Percentiles rank a stretch among this genome's conserved stretches.
phyloP scores from a whole-genome alignment of 2,113 vertebrate species.

The Chionis minor region DNA sequence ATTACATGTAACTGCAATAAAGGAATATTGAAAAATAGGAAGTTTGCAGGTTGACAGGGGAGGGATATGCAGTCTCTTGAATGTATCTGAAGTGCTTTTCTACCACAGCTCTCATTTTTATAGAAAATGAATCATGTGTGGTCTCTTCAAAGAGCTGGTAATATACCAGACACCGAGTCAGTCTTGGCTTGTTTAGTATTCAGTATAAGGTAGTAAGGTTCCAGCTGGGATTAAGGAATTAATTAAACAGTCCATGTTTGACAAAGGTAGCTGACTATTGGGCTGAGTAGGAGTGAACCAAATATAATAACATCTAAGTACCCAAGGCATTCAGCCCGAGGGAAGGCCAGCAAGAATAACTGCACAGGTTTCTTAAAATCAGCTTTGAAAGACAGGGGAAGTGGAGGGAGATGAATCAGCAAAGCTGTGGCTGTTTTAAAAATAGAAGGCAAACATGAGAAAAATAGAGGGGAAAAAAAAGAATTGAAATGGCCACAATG shows the following conservation, averaged over 20 bases:
- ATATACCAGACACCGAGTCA: not conserved
- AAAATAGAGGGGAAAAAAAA: not conserved
- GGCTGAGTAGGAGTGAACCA: not conserved
- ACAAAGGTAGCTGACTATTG: not conserved
- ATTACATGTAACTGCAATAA: not conserved
- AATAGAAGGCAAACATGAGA: not conserved
- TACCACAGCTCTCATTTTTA: not conserved
- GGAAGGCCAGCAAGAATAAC: not conserved
- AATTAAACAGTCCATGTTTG: slow-evolving; percentile 23
- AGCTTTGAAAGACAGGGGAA: not conserved
- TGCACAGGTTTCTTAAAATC: not conserved
- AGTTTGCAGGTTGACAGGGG: not conserved
- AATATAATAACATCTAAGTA: not conserved
- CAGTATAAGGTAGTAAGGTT: not conserved
- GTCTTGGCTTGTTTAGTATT: not conserved
- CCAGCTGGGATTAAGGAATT: slow-evolving; percentile 21
- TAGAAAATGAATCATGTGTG: not conserved
- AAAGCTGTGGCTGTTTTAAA: not conserved
- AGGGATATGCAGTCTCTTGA: not conserved
- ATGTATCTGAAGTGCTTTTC: not conserved
- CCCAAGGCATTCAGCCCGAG: not conserved
- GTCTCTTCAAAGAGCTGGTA: not conserved
- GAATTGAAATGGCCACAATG: not conserved
- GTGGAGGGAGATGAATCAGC: not conserved
- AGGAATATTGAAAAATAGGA: not conserved